phyloP scores from a whole-genome alignment of 2,888 invertebrate genomes.

The Hesperia comma region DNA sequence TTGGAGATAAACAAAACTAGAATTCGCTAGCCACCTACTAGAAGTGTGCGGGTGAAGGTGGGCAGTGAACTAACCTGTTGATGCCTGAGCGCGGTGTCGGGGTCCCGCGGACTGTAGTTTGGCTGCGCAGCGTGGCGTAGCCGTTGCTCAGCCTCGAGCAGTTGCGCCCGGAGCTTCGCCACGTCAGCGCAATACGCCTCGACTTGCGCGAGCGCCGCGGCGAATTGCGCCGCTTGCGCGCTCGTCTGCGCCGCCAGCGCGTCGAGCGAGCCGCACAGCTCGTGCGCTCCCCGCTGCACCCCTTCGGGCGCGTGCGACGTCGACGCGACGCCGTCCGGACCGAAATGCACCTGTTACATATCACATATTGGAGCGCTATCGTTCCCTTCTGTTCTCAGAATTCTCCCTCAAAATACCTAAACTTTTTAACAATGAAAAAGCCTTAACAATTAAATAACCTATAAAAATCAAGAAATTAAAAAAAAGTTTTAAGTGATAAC shows the following conservation, averaged over 20 bases:
- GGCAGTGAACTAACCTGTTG: conserved; percentile 91
- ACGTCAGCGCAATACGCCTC: conserved; percentile 95
- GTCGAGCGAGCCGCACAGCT: conserved; percentile 88
- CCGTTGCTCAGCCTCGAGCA: conserved; percentile 94
- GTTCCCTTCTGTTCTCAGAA: not conserved
- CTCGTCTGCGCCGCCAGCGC: conserved; percentile 85
- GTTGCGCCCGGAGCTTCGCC: conserved; percentile 91
- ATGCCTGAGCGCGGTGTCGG: conserved; percentile 91
- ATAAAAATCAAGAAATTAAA: not conserved
- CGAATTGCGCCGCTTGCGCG: conserved; percentile 87
- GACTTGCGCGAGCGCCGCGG: conserved; percentile 91
- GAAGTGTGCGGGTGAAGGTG: conserved; percentile 46
- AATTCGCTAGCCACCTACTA: conserved; percentile 70
- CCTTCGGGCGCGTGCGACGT: conserved; percentile 87
- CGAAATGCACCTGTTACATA: conserved; percentile 92
- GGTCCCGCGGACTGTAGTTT: conserved; percentile 91
- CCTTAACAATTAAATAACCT: no score
- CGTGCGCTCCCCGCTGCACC: conserved; percentile 88
- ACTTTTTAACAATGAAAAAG: no score
- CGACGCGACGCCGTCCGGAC: conserved; percentile 92
- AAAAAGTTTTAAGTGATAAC: not conserved
- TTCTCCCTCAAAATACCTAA: no score
- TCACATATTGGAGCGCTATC: not conserved
- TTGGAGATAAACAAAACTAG: conserved; percentile 70
- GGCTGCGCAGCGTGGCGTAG: conserved; percentile 92